A percentile compares a stretch with the other conserved stretches of the same genome.
Evolutionary conservation across 2,888 invertebrate genomes (phyloP).

Genomic region (Eueremaeus valkanovi): DNA sequence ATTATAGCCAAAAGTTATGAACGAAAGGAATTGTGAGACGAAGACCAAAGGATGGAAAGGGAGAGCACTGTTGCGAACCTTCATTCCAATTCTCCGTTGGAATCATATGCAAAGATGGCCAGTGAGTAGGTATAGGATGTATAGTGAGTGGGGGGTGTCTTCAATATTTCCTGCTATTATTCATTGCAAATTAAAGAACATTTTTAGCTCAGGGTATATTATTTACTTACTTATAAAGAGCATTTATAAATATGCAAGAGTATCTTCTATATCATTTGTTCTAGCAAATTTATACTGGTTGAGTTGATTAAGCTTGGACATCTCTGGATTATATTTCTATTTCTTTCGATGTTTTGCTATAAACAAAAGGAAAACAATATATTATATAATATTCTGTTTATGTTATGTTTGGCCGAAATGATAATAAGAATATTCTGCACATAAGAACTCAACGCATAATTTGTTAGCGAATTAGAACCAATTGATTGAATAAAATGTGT

Average conservation of each 20-base stretch:
- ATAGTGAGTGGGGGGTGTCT: too few relatives aligned
- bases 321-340: not conserved
- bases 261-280: too few relatives aligned
- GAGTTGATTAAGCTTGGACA: not conserved
- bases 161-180: too few relatives aligned
- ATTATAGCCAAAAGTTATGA: constrained; percentile 21
- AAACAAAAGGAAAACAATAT: constrained; percentile 29
- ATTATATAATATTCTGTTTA: constrained; percentile 18
- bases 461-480: constrained; percentile 10
- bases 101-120: too few relatives aligned
- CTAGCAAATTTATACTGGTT: too few relatives aligned
- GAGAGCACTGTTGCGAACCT: not conserved
- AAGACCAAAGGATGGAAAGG: not conserved
- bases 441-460: not conserved
- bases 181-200: too few relatives aligned
- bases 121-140: too few relatives aligned
- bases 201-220: too few relatives aligned
- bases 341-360: not conserved
- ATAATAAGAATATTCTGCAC: constrained; percentile 1
- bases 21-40: not conserved
- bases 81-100: too few relatives aligned
- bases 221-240: too few relatives aligned
- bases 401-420: not conserved
- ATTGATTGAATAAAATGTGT: constrained; percentile 29
- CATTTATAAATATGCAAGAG: too few relatives aligned